Evolutionary conservation across 2,113 vertebrate genomes (phyloP).

Genomic region (human (Homo sapiens)): GRCh38 chr3:81538501-81539000

Average conservation of each 20-base stretch:
- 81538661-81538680: not conserved
- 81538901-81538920: not conserved
- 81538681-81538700: not conserved
- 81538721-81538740: not conserved
- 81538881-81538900: not conserved
- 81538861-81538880: not conserved
- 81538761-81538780: not conserved
- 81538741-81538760: not conserved
- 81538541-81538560: not conserved
- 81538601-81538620: not conserved
- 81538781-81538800: not conserved
- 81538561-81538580: not conserved
- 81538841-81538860: not conserved
- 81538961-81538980: no score
- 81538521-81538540: not conserved
- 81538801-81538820: not conserved
- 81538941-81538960: not conserved
- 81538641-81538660: not conserved
- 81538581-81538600: not conserved
- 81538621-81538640: accelerated
- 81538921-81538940: not conserved
- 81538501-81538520: not conserved
- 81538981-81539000: not conserved
- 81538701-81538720: not conserved
- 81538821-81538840: not conserved